Evolutionary conservation across 2,888 invertebrate genomes (phyloP).

Genomic region (Cotesia congregata): DNA sequence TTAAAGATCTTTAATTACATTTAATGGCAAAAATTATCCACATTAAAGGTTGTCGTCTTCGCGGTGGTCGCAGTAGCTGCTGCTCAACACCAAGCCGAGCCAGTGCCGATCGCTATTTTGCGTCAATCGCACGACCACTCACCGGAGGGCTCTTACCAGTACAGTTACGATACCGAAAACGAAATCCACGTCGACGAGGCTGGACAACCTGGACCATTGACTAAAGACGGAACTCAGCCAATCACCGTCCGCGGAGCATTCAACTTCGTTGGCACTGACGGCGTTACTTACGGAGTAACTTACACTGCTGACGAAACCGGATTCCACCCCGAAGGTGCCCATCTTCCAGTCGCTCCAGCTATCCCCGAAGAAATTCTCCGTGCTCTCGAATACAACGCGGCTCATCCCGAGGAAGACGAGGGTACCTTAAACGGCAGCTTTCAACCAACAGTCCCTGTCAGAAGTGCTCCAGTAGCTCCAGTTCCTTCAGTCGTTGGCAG

Average conservation of each 20-base stretch:
- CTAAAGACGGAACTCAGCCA: conserved; percentile 33
- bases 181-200: conserved; percentile 45
- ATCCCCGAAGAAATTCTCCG: conserved; percentile 48
- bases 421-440: not conserved
- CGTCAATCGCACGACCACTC: conserved; percentile 45
- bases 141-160: conserved; percentile 48
- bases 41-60: conserved; percentile 43
- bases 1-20: not conserved
- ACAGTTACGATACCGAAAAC: conserved; percentile 46
- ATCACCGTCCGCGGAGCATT: conserved; percentile 41
- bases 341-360: conserved; percentile 46
- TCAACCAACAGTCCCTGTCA: not conserved
- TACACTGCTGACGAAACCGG: conserved; percentile 50
- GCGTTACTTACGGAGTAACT: conserved; percentile 31
- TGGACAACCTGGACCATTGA: conserved; percentile 42
- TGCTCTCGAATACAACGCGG: conserved; percentile 44
- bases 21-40: not conserved
- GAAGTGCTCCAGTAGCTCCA: not conserved
- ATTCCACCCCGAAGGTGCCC: conserved; percentile 49
- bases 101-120: conserved; percentile 45
- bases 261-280: conserved; percentile 45
- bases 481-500: not conserved
- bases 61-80: conserved; percentile 44
- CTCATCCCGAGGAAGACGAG: conserved; percentile 42
- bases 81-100: conserved; percentile 35